These are phyloP conservation scores for Zeus faber DNA, from an alignment of 2,113 vertebrate species.

Conservation along the genomic window DNA sequence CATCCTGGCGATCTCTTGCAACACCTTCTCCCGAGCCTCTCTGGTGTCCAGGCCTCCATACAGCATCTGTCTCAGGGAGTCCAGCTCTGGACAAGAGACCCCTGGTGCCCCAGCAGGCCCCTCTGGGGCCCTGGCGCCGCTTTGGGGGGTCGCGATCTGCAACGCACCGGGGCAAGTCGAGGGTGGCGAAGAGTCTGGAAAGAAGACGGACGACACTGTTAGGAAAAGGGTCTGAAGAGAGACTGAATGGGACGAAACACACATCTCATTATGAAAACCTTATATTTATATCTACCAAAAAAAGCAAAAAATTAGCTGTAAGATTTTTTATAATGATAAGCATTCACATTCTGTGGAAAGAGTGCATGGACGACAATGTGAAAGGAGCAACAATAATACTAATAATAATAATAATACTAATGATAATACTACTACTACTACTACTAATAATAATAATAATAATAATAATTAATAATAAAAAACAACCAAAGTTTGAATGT, in stretches of 20 bases:
- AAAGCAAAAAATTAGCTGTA: too few species aligned
- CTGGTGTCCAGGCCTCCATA: slow-evolving; percentile 87
- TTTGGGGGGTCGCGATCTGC: slow-evolving; percentile 60
- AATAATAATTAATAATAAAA: neutral
- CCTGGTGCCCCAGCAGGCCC: slow-evolving; percentile 58
- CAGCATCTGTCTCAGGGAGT: slow-evolving; percentile 87
- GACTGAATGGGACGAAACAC: too few species aligned
- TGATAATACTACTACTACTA: too few species aligned
- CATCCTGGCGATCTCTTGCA: slow-evolving; percentile 94
- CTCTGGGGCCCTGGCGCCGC: slow-evolving; percentile 28
- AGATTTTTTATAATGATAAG: too few species aligned
- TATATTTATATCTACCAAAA: too few species aligned
- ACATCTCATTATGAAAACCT: too few species aligned
- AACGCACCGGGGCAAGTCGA: slow-evolving; percentile 33
- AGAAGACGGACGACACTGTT: neutral
- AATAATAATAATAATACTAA: too few species aligned
- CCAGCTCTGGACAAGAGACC: slow-evolving; percentile 80
- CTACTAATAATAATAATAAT: too few species aligned
- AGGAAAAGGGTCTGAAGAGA: neutral
- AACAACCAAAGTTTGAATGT: neutral
- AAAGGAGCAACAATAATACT: too few species aligned
- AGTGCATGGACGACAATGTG: too few species aligned
- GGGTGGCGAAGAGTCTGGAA: slow-evolving; percentile 81
- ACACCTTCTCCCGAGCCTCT: slow-evolving; percentile 93
- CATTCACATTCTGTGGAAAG: too few species aligned